Evolutionary conservation across 1,140 invertebrate species (phyloP), one percentile per base, ranked within the genome.

Genomic region (Drosophila bocqueti): DNA sequence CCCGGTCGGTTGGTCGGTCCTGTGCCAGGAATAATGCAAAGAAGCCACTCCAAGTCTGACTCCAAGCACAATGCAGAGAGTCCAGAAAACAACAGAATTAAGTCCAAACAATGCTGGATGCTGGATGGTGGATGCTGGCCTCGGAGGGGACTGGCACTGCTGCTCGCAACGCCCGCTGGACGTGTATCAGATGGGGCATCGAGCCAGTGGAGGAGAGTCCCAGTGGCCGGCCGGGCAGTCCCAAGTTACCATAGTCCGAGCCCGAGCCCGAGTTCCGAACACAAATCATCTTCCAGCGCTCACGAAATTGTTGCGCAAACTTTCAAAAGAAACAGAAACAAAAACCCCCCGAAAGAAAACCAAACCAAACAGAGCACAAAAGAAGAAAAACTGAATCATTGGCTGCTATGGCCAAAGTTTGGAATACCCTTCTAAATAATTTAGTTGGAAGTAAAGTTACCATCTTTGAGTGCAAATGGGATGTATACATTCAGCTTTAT

Each of bases 221-320:
- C 54, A 52, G 26, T 52, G 49, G 49, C 49, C 49, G 49, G 26
- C 47, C 49, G 80, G 38, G 50, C 60, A 49, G 67, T 18, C n/a
- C 40, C 63, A 50, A 68, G 67, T 68, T 71, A 57, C 54, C 54
- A 24, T 57, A 55, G 67, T 46, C 45, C 47, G 26, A 57, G 36
- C 59, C 60, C 63, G 45, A 83, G 81, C 59, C 60, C 63, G 45
- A 83, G 81, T 78, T 81, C 74, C 62, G 64, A 90, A 91, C 85
- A 90, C 85, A 90, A 90, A 90, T 90, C 85, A 90, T 90, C 85
- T 90, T 90, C 85, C 85, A 90, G 86, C 85, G 86, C 85, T 90
- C 85, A 90, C 85, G 86, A 90, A 90, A 90, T 90, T 90, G 86
- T 90, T 90, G 81, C 86, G 86, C 85, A 90, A 89, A 90, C 85